Conservation (phyloP, 2,888 invertebrate genomes). For the Troides aeacus region DNA sequence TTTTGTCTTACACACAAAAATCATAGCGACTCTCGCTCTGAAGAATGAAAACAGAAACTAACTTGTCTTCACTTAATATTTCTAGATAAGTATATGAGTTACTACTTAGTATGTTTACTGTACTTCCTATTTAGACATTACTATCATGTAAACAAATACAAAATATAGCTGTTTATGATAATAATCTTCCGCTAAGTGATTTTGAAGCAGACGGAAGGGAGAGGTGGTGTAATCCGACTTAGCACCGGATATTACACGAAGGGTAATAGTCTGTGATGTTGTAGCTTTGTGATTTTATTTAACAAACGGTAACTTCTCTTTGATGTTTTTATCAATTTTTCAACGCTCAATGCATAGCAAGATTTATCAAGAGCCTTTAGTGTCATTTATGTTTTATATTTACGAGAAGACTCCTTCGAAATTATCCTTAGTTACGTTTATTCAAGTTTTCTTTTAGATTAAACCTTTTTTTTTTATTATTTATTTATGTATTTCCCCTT, state of each 20-base stretch:
- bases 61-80: no score
- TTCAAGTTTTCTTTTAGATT: no score
- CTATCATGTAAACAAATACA: not conserved
- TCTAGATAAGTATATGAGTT: no score
- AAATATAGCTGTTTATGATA: not conserved
- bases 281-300: not conserved
- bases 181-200: not conserved
- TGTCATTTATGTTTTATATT: no score
- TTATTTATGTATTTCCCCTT: no score
- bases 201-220: not conserved
- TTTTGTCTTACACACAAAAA: no score
- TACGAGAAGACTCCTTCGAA: no score
- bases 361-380: not conserved
- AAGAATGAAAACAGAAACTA: no score
- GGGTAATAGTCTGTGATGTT: not conserved
- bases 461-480: no score
- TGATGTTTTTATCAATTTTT: not conserved
- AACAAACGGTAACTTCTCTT: not conserved
- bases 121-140: not conserved
- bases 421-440: no score
- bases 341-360: not conserved
- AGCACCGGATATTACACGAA: not conserved
- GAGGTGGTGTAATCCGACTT: conserved; percentile 8
- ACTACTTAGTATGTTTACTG: not conserved
- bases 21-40: no score